Evolutionary conservation across 2,113 vertebrate genomes (phyloP), one percentile per base, ranked within the genome.

Genomic region (Orientallactaga bullata): DNA sequence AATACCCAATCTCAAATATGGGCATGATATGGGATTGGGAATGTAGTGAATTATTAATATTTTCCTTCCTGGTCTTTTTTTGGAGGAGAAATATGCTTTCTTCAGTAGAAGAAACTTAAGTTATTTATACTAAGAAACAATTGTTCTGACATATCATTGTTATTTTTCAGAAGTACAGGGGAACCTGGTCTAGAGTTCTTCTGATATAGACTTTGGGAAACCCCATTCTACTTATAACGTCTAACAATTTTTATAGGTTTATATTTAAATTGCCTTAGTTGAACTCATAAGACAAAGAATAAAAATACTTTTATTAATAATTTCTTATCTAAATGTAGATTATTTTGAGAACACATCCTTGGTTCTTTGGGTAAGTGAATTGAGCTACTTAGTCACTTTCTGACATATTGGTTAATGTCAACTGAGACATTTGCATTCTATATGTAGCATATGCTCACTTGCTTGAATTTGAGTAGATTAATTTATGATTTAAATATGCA

Each of bases 201-300:
- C 96, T 86, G 39, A 65, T 79, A 26, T 76, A 18, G 69, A 78
- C 96, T 96, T 90, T 21, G 61, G 0, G 0, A 95, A 82, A 80
- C 69, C 17, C 0, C 6, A 80, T 94, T 63, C 94, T 73, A 91
- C 35, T 91, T 74, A 39, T 87, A 80, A 71, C 68, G 85, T 35
- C 18, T 63, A 51, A 66, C 37, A 63, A 37, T 78, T 69, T 93
- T 96, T 20, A 28, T 83, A 71, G 8, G 63, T 93, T 97, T 89
- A 93, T 58, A 78, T 97, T 94, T 35, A 95, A 61, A 85, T 93
- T 94, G 73, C 76, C 88, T 96, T 68, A 20, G 35, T 96, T 94
- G 71, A 90, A 89, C 85, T 96, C 66, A 47, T 16, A 55, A 55
- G 55, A 55, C 55, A 55, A 55, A 55, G 55, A 10, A 55, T 55